Conservation (phyloP, 2,113 vertebrate species). For the Sigmodon hispidus region DNA sequence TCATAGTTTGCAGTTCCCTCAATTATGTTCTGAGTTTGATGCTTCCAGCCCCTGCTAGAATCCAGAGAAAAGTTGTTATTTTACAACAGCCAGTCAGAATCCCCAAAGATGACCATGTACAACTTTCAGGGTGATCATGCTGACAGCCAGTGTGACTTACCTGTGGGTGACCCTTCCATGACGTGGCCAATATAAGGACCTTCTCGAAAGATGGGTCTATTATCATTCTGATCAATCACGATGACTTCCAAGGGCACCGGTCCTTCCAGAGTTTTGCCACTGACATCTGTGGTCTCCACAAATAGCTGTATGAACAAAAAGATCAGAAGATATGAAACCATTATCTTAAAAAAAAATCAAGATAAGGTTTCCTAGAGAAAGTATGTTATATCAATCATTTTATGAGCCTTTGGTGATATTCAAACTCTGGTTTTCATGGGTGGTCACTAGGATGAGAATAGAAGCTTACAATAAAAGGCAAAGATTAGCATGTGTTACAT, state of each 20-base stretch:
- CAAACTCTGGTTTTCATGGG: slow-evolving; percentile 37
- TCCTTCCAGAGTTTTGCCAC: slow-evolving; percentile 91
- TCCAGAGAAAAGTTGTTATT: background rate
- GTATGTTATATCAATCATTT: slow-evolving; percentile 47
- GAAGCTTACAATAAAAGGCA: slow-evolving; percentile 48
- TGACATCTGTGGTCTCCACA: slow-evolving; percentile 91
- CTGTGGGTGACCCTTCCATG: slow-evolving; percentile 96
- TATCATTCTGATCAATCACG: slow-evolving; percentile 98
- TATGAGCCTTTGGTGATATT: slow-evolving; percentile 36
- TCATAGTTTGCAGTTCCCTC: fast-evolving
- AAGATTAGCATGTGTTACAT: slow-evolving; percentile 22
- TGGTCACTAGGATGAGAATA: background rate
- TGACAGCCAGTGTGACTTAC: slow-evolving; percentile 81
- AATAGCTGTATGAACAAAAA: slow-evolving; percentile 87
- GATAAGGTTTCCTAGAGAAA: slow-evolving; percentile 19
- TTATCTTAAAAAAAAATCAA: slow-evolving; percentile 40
- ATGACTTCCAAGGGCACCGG: slow-evolving; percentile 89
- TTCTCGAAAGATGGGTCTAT: slow-evolving; percentile 95
- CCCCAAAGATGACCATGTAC: background rate
- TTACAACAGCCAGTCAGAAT: fast-evolving
- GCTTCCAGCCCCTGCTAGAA: background rate
- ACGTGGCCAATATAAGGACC: slow-evolving; percentile 94
- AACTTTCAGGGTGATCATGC: background rate
- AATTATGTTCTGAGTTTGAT: background rate
- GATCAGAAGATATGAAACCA: slow-evolving; percentile 33